Conservation (phyloP, 2,113 vertebrate species). For the Grammomys dolichurus region DNA sequence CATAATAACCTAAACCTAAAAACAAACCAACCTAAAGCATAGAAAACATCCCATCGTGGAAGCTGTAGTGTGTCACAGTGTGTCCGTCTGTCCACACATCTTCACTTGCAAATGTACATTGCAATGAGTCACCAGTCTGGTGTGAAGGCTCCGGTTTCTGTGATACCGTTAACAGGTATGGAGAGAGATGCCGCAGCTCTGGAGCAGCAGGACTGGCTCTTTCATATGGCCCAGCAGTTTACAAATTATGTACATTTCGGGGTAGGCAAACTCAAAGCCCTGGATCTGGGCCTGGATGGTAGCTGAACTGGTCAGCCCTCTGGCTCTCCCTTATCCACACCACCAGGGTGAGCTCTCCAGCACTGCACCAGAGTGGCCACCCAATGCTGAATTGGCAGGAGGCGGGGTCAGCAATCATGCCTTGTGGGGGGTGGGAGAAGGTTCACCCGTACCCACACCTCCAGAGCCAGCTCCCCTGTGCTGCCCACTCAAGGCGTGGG, state of each 20-base stretch:
- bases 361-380: neutral
- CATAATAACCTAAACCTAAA: too few species aligned
- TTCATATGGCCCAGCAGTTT: too few species aligned
- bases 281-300: neutral
- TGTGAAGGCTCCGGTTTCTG: neutral
- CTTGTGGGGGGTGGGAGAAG: too few species aligned
- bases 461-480: neutral
- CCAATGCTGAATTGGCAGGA: neutral
- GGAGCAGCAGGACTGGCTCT: too few species aligned
- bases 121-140: neutral
- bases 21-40: neutral
- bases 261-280: neutral
- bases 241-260: neutral
- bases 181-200: neutral
- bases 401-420: neutral
- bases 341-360: neutral
- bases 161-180: neutral
- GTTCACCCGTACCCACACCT: neutral
- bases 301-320: neutral
- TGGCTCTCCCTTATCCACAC: neutral
- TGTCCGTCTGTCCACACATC: neutral
- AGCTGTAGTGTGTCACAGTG: neutral
- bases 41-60: neutral
- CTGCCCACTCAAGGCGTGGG: neutral
- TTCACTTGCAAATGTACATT: neutral